Conservation (phyloP, 2,888 invertebrate genomes). For the Crepidodera aurea region DNA sequence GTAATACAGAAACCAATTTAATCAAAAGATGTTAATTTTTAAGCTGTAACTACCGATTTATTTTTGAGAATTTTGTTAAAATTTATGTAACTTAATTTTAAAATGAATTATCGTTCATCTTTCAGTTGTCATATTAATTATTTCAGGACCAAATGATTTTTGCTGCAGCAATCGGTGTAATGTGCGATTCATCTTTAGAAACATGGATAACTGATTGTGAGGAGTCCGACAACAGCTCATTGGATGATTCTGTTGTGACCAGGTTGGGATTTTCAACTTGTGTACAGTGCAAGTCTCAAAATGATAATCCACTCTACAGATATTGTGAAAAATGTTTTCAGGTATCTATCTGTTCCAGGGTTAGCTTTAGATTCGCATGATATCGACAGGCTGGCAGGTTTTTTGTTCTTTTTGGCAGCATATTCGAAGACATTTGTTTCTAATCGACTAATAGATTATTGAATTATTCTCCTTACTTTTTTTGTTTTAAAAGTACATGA, state of each 20-base stretch:
- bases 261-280: conserved; percentile 70
- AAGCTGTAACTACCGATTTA: too few species aligned
- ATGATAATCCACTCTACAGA: conserved; percentile 70
- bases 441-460: too few species aligned
- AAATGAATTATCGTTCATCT: not conserved
- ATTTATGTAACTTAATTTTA: too few species aligned
- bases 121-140: not conserved
- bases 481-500: not conserved
- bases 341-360: conserved; percentile 57
- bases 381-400: conserved; percentile 26
- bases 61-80: too few species aligned
- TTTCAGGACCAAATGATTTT: conserved; percentile 46
- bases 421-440: not conserved
- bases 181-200: conserved; percentile 53
- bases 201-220: conserved; percentile 58
- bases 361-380: conserved; percentile 19
- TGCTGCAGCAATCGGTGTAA: conserved; percentile 55
- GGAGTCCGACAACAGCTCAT: conserved; percentile 55
- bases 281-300: conserved; percentile 68
- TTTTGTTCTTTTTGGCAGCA: conserved; percentile 12
- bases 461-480: not conserved
- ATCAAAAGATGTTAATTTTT: too few species aligned
- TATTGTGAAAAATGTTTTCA: conserved; percentile 77
- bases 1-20: too few species aligned
- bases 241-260: conserved; percentile 48